These are phyloP conservation scores for Sinocyclocheilus rhinocerous DNA, from an alignment of 2,113 vertebrate genomes.

Conservation along the genomic window DNA sequence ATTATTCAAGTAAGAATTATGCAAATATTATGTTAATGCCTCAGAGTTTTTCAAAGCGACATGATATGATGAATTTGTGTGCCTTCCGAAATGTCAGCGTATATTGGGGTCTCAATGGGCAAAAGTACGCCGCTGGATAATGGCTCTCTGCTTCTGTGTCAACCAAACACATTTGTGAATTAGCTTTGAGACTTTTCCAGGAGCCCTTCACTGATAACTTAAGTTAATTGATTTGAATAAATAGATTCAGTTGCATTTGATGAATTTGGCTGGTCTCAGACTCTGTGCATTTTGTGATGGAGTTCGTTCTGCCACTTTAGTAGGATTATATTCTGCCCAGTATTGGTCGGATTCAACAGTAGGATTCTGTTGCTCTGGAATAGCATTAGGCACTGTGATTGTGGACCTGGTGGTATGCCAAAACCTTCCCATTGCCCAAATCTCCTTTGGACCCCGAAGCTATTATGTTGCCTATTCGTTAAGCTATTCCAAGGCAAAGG, in stretches of 20 bases:
- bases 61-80: slow-evolving; percentile 12
- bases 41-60: not conserved
- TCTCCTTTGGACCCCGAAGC: not conserved
- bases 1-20: slow-evolving; percentile 22
- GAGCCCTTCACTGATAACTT: slow-evolving; percentile 38
- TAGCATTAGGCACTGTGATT: slow-evolving; percentile 35
- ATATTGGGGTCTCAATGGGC: slow-evolving; percentile 29
- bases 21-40: slow-evolving; percentile 11
- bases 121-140: slow-evolving; percentile 11
- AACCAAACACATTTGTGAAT: slow-evolving; percentile 35
- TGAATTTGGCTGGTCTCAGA: slow-evolving; percentile 24
- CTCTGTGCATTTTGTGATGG: slow-evolving; percentile 24
- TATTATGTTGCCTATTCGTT: not conserved
- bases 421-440: not conserved
- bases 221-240: slow-evolving; percentile 49
- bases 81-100: slow-evolving; percentile 16
- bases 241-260: slow-evolving; percentile 39
- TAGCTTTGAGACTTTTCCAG: slow-evolving; percentile 27
- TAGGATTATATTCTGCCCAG: slow-evolving; percentile 15
- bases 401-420: slow-evolving; percentile 17
- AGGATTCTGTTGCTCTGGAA: slow-evolving; percentile 32
- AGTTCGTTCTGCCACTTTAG: slow-evolving; percentile 12
- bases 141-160: slow-evolving; percentile 1
- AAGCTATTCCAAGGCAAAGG: no score
- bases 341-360: slow-evolving; percentile 20